Percentiles rank a stretch among this genome's conserved stretches.
phyloP scores from a whole-genome alignment of 2,797 vertebrate species.

The Acipenser oxyrinchus region DNA sequence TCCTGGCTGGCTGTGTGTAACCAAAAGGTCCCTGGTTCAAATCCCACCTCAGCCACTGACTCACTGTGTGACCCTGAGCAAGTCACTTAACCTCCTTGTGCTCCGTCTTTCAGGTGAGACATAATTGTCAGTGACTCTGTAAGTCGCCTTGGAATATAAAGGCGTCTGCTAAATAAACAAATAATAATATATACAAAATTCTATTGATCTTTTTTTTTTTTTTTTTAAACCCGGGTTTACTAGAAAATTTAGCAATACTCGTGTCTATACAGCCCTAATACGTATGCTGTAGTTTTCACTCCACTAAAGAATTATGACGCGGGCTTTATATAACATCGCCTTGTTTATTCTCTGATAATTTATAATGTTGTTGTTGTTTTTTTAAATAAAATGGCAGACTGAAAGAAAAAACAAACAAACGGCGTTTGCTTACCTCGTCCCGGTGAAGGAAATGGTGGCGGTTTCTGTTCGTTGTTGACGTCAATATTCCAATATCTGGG shows the following conservation, averaged over 20 bases:
- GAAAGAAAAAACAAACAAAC: constrained; percentile 1
- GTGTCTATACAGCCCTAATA: background rate
- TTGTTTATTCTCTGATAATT: constrained; percentile 4
- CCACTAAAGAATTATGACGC: too few species aligned
- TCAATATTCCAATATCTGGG: constrained; percentile 23
- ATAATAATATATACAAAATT: too few species aligned
- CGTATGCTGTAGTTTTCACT: background rate
- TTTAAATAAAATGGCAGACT: constrained; percentile 26
- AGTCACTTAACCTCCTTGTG: too few species aligned
- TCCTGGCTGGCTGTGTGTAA: too few species aligned
- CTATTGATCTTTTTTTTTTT: background rate
- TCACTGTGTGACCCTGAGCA: too few species aligned
- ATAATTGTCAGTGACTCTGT: too few species aligned
- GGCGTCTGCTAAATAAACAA: too few species aligned
- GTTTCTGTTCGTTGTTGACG: constrained; percentile 20
- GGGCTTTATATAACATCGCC: too few species aligned
- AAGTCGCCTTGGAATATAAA: too few species aligned
- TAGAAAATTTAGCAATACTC: background rate
- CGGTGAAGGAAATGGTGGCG: constrained; percentile 43
- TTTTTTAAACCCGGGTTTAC: background rate
- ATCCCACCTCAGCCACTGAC: too few species aligned
- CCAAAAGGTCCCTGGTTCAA: too few species aligned
- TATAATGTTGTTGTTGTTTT: constrained; percentile 7
- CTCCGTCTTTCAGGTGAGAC: too few species aligned
- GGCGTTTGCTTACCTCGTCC: constrained; percentile 26